Conservation (phyloP, 2,113 vertebrate genomes). For the Chlorocebus sabaeus region DNA sequence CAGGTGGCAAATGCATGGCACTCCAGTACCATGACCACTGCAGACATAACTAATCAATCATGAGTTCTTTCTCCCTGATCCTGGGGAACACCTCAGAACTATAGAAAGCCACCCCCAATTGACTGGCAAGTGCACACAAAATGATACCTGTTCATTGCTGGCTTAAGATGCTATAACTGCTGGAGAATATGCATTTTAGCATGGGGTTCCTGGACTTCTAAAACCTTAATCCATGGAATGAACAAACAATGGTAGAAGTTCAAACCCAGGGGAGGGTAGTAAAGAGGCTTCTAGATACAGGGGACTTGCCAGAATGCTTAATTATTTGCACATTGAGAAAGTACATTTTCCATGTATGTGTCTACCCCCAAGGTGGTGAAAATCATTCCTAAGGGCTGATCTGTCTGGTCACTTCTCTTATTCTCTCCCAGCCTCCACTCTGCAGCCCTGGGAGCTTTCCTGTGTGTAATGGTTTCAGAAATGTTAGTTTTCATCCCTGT, state of each 20-base stretch:
- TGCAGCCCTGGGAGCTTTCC: background rate
- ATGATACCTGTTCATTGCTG: background rate
- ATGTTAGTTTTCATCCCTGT: background rate
- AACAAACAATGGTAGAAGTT: background rate
- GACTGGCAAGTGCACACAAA: background rate
- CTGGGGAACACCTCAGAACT: background rate
- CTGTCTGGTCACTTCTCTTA: accelerated
- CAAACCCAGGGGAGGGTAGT: background rate
- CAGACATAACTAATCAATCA: background rate
- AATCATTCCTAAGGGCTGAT: background rate
- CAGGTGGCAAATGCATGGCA: accelerated
- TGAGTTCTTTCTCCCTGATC: background rate
- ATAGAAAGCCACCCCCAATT: background rate
- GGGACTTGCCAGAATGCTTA: background rate
- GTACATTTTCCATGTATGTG: background rate
- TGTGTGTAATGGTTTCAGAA: background rate
- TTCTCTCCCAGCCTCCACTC: background rate
- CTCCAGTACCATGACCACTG: background rate
- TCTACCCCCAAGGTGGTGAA: background rate
- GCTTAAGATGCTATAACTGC: background rate
- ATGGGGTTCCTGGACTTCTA: background rate
- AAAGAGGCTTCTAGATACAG: background rate
- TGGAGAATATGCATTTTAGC: background rate
- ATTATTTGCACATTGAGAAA: background rate
- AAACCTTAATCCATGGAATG: background rate